Evolutionary conservation across 2,797 vertebrate species (phyloP).

Genomic region (Falco concolor): DNA sequence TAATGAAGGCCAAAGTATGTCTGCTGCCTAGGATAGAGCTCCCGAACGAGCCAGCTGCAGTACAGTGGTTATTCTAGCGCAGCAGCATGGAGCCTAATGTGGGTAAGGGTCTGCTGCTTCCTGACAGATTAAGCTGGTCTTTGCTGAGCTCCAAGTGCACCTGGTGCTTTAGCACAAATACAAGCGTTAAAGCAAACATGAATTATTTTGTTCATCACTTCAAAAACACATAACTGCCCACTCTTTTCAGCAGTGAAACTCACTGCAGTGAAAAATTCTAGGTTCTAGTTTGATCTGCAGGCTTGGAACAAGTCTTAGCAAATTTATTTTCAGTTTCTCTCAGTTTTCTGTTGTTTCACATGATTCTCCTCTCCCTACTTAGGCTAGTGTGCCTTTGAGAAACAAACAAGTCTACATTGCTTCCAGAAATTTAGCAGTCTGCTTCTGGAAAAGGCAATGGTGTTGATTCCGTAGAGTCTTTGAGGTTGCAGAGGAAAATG

Average conservation of each 20-base stretch:
- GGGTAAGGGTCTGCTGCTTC: not conserved
- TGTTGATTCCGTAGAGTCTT: not conserved
- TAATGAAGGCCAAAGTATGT: not conserved
- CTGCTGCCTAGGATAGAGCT: not conserved
- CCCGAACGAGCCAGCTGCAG: not conserved
- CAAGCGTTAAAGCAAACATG: not conserved
- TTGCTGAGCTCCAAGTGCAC: not conserved
- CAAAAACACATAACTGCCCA: not conserved
- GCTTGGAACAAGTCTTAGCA: not conserved
- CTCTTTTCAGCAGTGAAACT: not conserved
- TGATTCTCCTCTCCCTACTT: not conserved
- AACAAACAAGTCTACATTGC: not conserved
- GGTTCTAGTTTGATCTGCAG: not conserved
- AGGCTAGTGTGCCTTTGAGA: not conserved
- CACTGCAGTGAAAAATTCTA: not conserved
- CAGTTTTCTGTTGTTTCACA: not conserved
- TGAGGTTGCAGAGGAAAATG: not conserved
- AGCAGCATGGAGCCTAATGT: not conserved
- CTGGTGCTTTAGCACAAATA: not conserved
- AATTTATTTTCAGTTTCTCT: not conserved
- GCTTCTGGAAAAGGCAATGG: not conserved
- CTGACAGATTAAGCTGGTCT: not conserved
- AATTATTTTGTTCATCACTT: not conserved
- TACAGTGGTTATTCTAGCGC: not conserved
- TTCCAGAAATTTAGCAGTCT: not conserved